Base-by-base conservation (phyloP, 2,113 vertebrate genomes). In the Prinia subflava region DNA sequence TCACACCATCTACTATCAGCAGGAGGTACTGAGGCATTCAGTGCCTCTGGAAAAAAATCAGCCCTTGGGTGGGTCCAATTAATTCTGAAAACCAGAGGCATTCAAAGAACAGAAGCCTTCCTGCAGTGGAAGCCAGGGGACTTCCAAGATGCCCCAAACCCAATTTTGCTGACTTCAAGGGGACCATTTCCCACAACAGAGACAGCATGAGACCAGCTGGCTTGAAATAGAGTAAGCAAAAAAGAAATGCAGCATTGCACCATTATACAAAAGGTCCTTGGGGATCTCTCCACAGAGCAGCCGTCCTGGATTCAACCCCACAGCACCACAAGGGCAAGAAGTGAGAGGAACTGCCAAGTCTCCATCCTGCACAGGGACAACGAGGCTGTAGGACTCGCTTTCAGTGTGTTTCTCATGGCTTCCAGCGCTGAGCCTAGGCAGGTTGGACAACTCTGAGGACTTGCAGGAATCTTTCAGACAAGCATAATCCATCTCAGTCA, bases 401-500 rank as follows among this genome's bases (percentile, higher is more conserved):
- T 6, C 30, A 78, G 39, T 1, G 39, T 4, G 30, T 67, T 97
- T 96, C 92, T 96, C 92, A 90, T 12, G 2, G 85, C 68, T 79
- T 74, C 71, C 79, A 74, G 79, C 0, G 0, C 79, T 60, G 56
- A 88, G 76, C 92, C 42, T 49, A 35, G 67, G 90, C 71, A 74
- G 86, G 89, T 83, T 81, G 77, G 83, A 92, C 89, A 90, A 74
- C 95, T 95, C 89, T 59, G 87, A 95, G 88, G 77, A 90, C 56
- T 93, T 50, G 47, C 55, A 90, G 85, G 81, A 93, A 94, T 93
- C 53, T 81, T 95, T 87, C 83, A 87, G 86, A 83, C 83, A 90
- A 95, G 89, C 81, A 95, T 83, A 93, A 95, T 90, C 35, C 27
- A 18, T 91, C 82, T 96, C 90, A 97, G 92, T 94, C 95, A 96